Conservation (phyloP, 2,113 vertebrate genomes). For the Hippocampus mohnikei region DNA sequence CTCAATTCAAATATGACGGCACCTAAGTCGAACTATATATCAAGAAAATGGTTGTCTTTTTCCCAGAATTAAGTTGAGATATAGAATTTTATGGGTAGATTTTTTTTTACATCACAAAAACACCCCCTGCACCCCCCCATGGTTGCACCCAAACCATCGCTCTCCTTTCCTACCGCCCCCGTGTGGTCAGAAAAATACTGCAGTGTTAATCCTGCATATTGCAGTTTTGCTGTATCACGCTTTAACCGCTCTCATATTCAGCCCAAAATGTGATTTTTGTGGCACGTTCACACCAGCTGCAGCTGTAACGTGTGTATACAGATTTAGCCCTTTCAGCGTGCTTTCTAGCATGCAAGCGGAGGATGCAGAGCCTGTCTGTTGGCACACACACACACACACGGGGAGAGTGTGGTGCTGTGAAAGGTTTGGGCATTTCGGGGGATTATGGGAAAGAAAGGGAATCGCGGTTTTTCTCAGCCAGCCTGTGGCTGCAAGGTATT, state of each 20-base stretch:
- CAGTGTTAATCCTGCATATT: not conserved
- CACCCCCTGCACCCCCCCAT: too few relatives aligned
- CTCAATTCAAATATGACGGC: not conserved
- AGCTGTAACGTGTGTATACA: not conserved
- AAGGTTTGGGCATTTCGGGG: conserved; percentile 51
- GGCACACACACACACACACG: conserved; percentile 37
- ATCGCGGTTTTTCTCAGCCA: conserved; percentile 49
- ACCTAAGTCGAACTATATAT: not conserved
- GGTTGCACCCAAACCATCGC: too few relatives aligned
- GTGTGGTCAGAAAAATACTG: not conserved
- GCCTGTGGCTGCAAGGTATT: conserved; percentile 62
- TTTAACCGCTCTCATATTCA: not conserved
- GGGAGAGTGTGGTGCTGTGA: conserved; percentile 43
- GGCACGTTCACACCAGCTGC: too few relatives aligned
- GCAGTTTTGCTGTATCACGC: not conserved
- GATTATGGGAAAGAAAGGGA: conserved; percentile 64
- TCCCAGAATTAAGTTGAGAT: not conserved
- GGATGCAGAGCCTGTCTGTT: conserved; percentile 47
- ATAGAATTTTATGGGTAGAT: too few relatives aligned
- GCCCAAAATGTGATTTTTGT: too few relatives aligned
- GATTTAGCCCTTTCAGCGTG: conserved; percentile 12
- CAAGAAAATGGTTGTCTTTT: not conserved
- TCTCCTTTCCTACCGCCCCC: not conserved
- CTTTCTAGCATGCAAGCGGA: conserved; percentile 35
- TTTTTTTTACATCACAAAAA: too few relatives aligned